Base-by-base conservation (phyloP, 2,797 vertebrate genomes). In the Galagoides demidoff region DNA sequence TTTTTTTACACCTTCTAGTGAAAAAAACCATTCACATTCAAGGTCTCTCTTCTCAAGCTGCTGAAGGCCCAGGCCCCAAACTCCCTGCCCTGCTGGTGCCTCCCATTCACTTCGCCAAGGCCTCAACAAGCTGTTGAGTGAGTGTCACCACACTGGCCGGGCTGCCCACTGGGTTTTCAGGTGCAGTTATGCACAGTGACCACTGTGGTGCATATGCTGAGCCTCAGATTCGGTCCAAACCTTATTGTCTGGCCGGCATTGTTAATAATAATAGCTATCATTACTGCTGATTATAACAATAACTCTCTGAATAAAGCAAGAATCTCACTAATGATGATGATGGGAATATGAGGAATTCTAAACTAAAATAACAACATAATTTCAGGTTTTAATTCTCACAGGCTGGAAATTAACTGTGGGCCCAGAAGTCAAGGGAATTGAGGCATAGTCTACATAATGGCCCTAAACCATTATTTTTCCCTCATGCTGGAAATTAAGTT, bases 311-410 rank as follows among this genome's bases (percentile, higher is more conserved):
- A 91, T 83, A 96, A 95, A 95, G 74, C 89, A 66, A 84, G 85
- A 92, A 61, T 90, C 92, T 90, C 29, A 5, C 90, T 84, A 95
- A 93, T 84, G 85, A 89, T 83, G 95, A 95, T 95, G 89, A 89
- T 68, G 85, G 96, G 66, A 92, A 82, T 70, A 78, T 57, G 5
- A 86, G 93, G 71, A 96, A 86, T 92, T 90, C 85, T 74, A 90
- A 94, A 90, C 85, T 92, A 63, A 94, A 96, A 96, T 85, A 94
- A 96, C 57, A 71, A 63, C 87, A 71, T 88, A 94, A 96, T 95
- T 95, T 95, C 52, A 86, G 82, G 37, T 95, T 93, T 95, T 89
- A 90, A 90, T 95, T 68, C 85, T 76, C 73, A 97, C 71, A 84
- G 84, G 52, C 83, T 90, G 20, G 74, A 90, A 96, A 96, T 95